A percentile compares a stretch with the other conserved stretches of the same genome.
These are phyloP conservation scores for Sinocyclocheilus grahami DNA, from an alignment of 2,113 vertebrate genomes.

Conservation along the genomic window DNA sequence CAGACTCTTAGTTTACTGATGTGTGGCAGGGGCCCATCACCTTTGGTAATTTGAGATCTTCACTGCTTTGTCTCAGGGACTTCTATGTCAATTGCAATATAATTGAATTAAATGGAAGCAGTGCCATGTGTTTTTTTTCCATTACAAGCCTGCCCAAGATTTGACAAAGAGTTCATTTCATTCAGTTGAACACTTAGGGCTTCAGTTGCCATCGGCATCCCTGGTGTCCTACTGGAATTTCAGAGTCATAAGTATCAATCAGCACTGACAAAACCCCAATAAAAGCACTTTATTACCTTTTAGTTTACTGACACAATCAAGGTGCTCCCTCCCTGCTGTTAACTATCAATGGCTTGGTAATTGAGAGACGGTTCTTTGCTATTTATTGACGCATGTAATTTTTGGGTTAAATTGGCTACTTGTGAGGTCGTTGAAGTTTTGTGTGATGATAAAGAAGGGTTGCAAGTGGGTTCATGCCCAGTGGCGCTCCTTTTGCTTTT, in stretches of 20 bases:
- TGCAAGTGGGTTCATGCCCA: background rate
- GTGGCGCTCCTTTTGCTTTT: background rate
- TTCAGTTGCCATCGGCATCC: constrained; percentile 58
- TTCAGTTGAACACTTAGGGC: constrained; percentile 57
- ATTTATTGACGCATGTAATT: background rate
- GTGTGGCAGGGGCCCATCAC: background rate
- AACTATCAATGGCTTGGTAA: constrained; percentile 42
- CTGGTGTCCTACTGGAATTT: constrained; percentile 59
- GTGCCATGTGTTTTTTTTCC: constrained; percentile 69
- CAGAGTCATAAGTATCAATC: constrained; percentile 62
- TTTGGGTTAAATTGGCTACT: constrained; percentile 22
- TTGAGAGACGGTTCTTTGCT: constrained; percentile 22
- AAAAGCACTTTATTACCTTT: constrained; percentile 55
- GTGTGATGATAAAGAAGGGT: background rate
- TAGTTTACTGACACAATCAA: constrained; percentile 53
- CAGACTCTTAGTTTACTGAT: constrained; percentile 4
- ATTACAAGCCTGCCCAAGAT: constrained; percentile 60
- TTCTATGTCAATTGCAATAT: constrained; percentile 58
- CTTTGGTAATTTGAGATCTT: constrained; percentile 56
- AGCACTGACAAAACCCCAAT: constrained; percentile 64
- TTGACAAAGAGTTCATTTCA: constrained; percentile 56
- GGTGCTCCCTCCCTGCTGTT: constrained; percentile 47
- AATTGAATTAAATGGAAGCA: constrained; percentile 71
- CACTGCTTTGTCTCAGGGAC: constrained; percentile 55
- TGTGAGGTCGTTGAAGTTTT: constrained; percentile 19